A percentile compares a stretch with the other conserved stretches of the same genome.
Evolutionary conservation across 2,113 vertebrate genomes (phyloP).

Genomic region (Bagarius yarrelli): DNA sequence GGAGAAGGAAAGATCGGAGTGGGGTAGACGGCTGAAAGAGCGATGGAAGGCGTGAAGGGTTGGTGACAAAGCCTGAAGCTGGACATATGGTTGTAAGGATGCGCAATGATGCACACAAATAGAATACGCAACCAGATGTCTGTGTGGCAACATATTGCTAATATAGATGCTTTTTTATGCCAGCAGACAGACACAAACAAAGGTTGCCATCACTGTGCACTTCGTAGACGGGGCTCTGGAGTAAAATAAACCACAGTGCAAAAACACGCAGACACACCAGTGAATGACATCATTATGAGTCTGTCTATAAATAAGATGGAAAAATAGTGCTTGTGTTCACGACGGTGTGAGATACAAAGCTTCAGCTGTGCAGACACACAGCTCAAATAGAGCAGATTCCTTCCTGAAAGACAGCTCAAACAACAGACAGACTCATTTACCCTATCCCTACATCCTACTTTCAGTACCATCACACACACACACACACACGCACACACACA

Average conservation of each 20-base stretch:
- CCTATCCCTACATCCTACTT: constrained; percentile 47
- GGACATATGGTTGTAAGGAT: constrained; percentile 13
- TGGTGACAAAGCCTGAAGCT: constrained; percentile 27
- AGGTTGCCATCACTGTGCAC: constrained; percentile 13
- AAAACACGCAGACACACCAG: neutral
- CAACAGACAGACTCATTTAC: constrained; percentile 34
- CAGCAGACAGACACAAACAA: constrained; percentile 35
- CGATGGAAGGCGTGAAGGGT: constrained; percentile 50
- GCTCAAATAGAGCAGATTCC: constrained; percentile 25
- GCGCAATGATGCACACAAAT: constrained; percentile 4
- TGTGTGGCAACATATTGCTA: constrained; percentile 10
- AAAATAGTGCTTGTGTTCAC: constrained; percentile 3
- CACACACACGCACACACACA: constrained; percentile 39
- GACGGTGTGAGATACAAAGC: constrained; percentile 8
- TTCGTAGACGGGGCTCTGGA: constrained; percentile 7
- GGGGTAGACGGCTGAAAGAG: constrained; percentile 35
- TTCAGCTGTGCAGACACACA: neutral
- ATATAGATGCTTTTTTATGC: neutral
- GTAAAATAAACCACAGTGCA: neutral
- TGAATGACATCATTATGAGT: neutral
- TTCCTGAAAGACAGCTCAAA: constrained; percentile 21
- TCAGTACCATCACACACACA: constrained; percentile 48
- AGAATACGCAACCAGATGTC: constrained; percentile 9
- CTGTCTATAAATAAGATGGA: neutral
- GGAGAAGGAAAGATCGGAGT: neutral